Conservation (phyloP, 2,888 invertebrate genomes). For the Pandemis cinnamomeana region DNA sequence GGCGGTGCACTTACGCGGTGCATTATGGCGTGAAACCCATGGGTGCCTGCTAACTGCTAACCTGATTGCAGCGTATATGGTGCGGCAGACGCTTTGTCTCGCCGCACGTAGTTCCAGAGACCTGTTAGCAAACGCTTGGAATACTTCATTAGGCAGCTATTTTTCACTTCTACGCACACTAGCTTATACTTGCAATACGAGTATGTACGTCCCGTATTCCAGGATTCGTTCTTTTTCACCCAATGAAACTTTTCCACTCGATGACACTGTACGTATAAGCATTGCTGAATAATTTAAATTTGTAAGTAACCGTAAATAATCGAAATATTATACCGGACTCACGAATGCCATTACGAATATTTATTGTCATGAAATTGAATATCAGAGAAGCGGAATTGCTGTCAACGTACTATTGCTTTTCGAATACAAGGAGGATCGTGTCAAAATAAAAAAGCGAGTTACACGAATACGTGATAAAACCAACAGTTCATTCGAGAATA, state of each 20-base stretch:
- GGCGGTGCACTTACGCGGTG: constrained; percentile 46
- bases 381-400: constrained; percentile 13
- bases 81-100: constrained; percentile 48
- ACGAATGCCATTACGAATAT: constrained; percentile 48
- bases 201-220: background rate
- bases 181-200: background rate
- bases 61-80: constrained; percentile 54
- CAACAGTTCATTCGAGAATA: background rate
- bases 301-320: constrained; percentile 45
- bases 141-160: constrained; percentile 38
- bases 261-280: background rate
- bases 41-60: constrained; percentile 53
- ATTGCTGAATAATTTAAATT: background rate
- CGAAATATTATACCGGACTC: constrained; percentile 46
- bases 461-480: constrained; percentile 22
- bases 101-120: constrained; percentile 24
- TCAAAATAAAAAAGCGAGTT: constrained; percentile 8
- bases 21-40: constrained; percentile 55
- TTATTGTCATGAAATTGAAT: constrained; percentile 41
- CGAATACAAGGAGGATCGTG: constrained; percentile 19
- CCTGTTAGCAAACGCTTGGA: constrained; percentile 22
- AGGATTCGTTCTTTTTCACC: background rate
- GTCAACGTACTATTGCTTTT: constrained; percentile 24
- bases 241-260: background rate
- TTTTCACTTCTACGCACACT: constrained; percentile 7